A percentile compares a stretch with the other conserved stretches of the same genome.
Evolutionary conservation across 2,113 vertebrate species (phyloP).

Genomic region (Saguinus imperator): DNA sequence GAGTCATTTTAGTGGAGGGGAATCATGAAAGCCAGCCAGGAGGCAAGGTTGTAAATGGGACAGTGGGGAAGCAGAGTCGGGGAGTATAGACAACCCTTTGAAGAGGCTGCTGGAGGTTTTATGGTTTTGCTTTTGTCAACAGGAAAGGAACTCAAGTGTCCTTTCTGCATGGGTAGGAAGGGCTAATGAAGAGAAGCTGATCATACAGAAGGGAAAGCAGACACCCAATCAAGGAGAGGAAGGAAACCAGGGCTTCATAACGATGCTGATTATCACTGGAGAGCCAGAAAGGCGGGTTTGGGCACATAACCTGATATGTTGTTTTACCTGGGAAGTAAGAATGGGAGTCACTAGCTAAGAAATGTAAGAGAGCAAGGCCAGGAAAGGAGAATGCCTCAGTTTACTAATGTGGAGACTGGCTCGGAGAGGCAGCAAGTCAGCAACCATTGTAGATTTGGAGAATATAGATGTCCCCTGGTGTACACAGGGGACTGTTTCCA

Average conservation of each 20-base stretch:
- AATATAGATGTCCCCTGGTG: background rate
- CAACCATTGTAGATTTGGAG: no score
- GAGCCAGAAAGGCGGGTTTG: background rate
- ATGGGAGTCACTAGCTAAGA: background rate
- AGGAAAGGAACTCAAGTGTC: background rate
- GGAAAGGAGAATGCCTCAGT: background rate
- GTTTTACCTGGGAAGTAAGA: background rate
- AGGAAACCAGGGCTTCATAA: background rate
- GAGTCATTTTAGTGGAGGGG: background rate
- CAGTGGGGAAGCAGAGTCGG: background rate
- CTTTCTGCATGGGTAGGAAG: background rate
- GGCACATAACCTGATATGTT: background rate
- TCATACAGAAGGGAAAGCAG: background rate
- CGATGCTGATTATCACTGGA: background rate
- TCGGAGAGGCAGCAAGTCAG: background rate
- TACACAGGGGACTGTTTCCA: background rate
- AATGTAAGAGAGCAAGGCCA: background rate
- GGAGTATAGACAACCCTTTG: background rate
- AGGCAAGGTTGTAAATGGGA: background rate
- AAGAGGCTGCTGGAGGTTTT: background rate
- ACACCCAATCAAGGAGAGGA: background rate
- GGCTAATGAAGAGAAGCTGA: background rate
- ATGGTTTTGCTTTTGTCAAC: background rate
- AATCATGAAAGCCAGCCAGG: background rate
- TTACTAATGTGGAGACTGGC: background rate